phyloP scores from a whole-genome alignment of 1,140 invertebrate species.

The Hycleus phaleratus region DNA sequence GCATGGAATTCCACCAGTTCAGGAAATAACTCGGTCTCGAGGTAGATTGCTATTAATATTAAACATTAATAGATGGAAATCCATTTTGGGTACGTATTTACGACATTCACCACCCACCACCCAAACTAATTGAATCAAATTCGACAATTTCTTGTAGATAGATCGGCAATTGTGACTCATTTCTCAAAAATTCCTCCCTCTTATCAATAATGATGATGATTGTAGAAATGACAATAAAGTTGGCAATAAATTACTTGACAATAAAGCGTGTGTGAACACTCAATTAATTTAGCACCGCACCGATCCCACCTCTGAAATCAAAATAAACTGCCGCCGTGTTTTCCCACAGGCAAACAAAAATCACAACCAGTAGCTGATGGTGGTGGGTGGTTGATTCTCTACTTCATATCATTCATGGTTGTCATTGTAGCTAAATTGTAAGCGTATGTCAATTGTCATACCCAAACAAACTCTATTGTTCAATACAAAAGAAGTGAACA shows the following conservation, averaged over 20 bases:
- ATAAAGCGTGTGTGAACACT: constrained; percentile 14
- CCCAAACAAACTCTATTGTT: constrained; percentile 34
- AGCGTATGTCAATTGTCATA: constrained; percentile 36
- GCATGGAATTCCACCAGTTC: constrained; percentile 18
- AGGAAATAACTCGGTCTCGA: constrained; percentile 39
- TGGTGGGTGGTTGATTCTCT: background rate
- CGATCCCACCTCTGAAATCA: constrained; percentile 29
- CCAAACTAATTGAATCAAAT: no score
- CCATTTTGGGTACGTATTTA: constrained; percentile 4
- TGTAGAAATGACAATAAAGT: no score
- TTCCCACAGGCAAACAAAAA: constrained; percentile 32
- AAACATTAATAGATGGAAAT: constrained; percentile 12
- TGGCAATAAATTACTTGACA: constrained; percentile 2
- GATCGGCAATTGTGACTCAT: no score
- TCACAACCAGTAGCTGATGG: constrained; percentile 4
- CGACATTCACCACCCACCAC: background rate
- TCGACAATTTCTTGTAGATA: no score
- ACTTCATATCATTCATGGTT: constrained; percentile 19
- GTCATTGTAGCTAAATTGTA: constrained; percentile 28
- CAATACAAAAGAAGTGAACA: constrained; percentile 34
- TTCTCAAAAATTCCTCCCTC: no score
- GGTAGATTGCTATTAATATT: constrained; percentile 40
- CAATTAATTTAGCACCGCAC: constrained; percentile 22
- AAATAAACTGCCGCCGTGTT: constrained; percentile 22
- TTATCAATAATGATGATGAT: no score